Evolutionary conservation across 2,113 vertebrate species (phyloP), one percentile per base, ranked within the genome.

Genomic region (Daubentonia madagascariensis): DNA sequence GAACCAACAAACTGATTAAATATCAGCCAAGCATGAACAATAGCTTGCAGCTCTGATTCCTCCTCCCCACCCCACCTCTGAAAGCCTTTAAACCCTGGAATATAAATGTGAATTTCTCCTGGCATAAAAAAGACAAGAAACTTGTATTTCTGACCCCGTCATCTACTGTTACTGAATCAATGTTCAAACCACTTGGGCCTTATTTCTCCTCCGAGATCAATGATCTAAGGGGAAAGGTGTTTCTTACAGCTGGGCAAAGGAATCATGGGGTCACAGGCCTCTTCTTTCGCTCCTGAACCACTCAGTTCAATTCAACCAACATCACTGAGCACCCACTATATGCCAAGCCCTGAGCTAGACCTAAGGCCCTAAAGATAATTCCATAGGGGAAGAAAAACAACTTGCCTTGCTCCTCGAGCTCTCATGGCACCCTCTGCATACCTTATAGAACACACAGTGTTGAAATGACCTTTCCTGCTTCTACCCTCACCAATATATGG

Each of bases 1-100:
- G 30, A 86, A 73, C 90, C 80, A 97, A 97, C 94, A 98, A 98
- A 94, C 89, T 79, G 97, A 98, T 98, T 98, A 98, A 98, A 91
- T 96, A 98, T 73, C 97, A 96, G 75, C 37, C 80, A 97, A 97
- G 96, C 79, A 97, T 96, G 88, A 98, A 75, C 85, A 97, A 96
- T 37, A 95, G 96, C 83, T 11, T 2, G 76, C 43, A 94, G 93
- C 95, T 97, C 61, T 85, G n/a, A 84, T 43, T 83, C 61, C 61
- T 89, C 81, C 63, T 78, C 72, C 70, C 45, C 45, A 84, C 14
- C 18, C 86, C 76, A 96, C 70, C 85, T 97, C 89, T 50, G 30
- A 72, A 96, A 97, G 72, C 63, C 83, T 97, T 97, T 86, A 86
- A 95, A 94, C 65, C 72, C 85, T 85, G 13, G 88, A 81, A 83